These are phyloP conservation scores for Poecilus cupreus DNA, from an alignment of 2,888 invertebrate genomes.

Conservation along the genomic window DNA sequence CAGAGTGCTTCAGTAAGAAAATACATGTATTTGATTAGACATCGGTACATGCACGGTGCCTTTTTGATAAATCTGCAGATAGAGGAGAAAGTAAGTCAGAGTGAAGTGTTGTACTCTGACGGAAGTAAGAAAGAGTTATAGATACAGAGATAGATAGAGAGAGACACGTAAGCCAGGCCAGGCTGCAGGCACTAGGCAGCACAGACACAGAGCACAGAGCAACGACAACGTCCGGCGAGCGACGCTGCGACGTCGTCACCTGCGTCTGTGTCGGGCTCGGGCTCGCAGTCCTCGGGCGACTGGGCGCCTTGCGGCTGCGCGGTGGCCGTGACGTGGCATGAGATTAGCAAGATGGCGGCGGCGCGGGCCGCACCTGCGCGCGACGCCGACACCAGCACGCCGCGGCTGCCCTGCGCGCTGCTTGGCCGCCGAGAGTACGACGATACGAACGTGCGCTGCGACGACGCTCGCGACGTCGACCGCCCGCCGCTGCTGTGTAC, in stretches of 20 bases:
- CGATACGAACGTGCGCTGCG: constrained; percentile 74
- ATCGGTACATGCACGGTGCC: background rate
- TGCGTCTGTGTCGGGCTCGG: constrained; percentile 54
- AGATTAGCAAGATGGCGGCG: constrained; percentile 96
- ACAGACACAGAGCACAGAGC: constrained; percentile 33
- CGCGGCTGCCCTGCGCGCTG: constrained; percentile 78
- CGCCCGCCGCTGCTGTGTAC: constrained; percentile 76
- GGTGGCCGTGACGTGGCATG: constrained; percentile 82
- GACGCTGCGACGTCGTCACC: constrained; percentile 30
- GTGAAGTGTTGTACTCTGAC: background rate
- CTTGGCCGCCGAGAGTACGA: constrained; percentile 74
- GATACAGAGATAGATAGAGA: background rate
- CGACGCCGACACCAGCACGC: constrained; percentile 85
- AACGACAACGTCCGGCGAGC: constrained; percentile 26
- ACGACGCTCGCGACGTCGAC: constrained; percentile 71
- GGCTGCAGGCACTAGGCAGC: constrained; percentile 32
- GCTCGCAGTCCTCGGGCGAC: constrained; percentile 76
- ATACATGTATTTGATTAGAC: no score
- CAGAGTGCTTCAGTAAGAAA: no score
- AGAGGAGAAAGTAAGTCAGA: background rate
- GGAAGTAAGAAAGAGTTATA: constrained; percentile 10
- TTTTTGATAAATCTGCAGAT: constrained; percentile 4
- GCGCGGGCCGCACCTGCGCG: constrained; percentile 95
- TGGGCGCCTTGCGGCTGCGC: constrained; percentile 70
- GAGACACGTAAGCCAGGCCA: constrained; percentile 44